phyloP scores from a whole-genome alignment of 2,113 vertebrate genomes.

The Phodopus roborovskii region DNA sequence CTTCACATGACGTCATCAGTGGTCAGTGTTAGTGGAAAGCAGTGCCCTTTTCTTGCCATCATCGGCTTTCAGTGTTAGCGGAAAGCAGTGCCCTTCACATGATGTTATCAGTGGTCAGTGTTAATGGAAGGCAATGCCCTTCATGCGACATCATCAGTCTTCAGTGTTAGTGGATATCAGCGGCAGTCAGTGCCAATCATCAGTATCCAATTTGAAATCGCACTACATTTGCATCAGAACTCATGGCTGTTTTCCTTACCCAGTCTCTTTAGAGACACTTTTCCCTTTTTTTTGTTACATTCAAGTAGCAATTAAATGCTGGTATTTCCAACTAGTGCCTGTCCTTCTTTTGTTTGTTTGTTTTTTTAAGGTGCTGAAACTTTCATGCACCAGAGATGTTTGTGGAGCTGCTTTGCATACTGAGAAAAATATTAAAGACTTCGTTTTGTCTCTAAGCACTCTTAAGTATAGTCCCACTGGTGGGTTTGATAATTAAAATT shows the following conservation, averaged over 20 bases:
- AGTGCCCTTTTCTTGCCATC: background rate
- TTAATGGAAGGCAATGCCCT: background rate
- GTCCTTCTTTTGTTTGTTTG: background rate
- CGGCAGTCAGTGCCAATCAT: background rate
- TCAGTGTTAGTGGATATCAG: background rate
- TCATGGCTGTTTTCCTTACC: conserved; percentile 65
- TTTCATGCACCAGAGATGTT: background rate
- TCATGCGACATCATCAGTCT: background rate
- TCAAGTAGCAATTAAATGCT: conserved; percentile 47
- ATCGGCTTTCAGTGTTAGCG: background rate
- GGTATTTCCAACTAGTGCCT: background rate
- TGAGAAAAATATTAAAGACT: conserved; percentile 21
- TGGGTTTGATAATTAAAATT: background rate
- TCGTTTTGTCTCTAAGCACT: background rate
- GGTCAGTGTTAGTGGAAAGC: background rate
- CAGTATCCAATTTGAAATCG: conserved; percentile 24
- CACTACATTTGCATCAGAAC: conserved; percentile 68
- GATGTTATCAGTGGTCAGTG: background rate
- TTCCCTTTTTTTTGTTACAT: conserved; percentile 7
- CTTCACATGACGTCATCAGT: background rate
- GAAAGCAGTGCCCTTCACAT: background rate
- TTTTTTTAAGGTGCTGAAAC: conserved; percentile 29
- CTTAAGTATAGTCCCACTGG: background rate
- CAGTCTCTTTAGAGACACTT: background rate
- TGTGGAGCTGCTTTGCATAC: background rate